Base-by-base conservation (phyloP, 2,797 vertebrate genomes). In the Novumbra hubbsi region DNA sequence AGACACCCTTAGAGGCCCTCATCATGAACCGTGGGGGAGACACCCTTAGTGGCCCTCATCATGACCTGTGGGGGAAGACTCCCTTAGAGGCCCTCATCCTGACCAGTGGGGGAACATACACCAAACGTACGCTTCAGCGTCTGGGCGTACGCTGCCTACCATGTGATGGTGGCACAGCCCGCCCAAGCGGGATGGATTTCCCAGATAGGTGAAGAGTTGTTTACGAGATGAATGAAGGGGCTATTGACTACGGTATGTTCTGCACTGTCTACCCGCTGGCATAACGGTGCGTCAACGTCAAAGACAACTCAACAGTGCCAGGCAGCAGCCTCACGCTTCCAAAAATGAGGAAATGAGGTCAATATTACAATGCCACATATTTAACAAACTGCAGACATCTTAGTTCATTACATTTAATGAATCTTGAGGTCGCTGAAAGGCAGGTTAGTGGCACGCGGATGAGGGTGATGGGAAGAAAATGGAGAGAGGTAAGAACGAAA, bases 321-420 rank as follows among this genome's bases (percentile, higher is more conserved):
- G 27, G 14, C 14, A 63, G 24, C 12, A 8, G 50, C 12, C 7
- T 34, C 28, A 15, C 0, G 19, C 8, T n/a, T n/a, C 17, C n/a
- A 17, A 11, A 62, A 62, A 62, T 28, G 9, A 27, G 1, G 57
- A 19, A 65, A 64, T 21, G 65, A 21, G 28, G 34, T 75, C 50
- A 73, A 71, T 49, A 63, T 70, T 60, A 78, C 70, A 76, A 48
- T 63, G 68, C 77, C 76, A 72, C 57, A 49, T 73, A 69, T 80
- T 71, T 73, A 75, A 34, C 74, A 74, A 49, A 74, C 48, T 73
- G 55, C 70, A 77, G 80, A 75, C 73, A 72, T 52, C 76, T 9
- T 69, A 68, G 68, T 71, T 79, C 76, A 84, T 85, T 79, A 79
- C 49, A 64, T 78, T 69, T 77, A 73, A 72, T 76, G 71, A 73